These are phyloP conservation scores for Incurvaria masculella DNA, from an alignment of 2,888 invertebrate species.

Conservation along the genomic window DNA sequence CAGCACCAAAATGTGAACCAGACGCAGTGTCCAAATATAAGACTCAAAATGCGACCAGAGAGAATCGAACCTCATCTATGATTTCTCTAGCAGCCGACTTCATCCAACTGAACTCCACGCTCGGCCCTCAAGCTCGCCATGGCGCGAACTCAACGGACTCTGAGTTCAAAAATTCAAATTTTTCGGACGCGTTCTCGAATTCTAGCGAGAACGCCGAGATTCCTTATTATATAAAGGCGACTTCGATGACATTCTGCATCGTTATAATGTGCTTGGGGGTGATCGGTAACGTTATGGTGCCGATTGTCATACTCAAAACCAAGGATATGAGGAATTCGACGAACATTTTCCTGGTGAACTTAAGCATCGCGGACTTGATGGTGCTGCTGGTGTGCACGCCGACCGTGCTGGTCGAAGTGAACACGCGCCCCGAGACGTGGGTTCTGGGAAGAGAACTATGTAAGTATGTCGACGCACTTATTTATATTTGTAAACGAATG, in stretches of 20 bases:
- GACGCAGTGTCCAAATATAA: too few relatives aligned
- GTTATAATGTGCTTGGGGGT: constrained; percentile 87
- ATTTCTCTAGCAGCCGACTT: neutral
- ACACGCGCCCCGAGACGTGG: constrained; percentile 90
- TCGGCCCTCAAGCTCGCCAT: neutral
- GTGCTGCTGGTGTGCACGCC: constrained; percentile 91
- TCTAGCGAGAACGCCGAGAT: constrained; percentile 57
- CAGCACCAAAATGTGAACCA: neutral
- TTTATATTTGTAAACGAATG: too few relatives aligned
- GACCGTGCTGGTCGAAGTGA: constrained; percentile 90
- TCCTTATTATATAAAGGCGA: constrained; percentile 82
- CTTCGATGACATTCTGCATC: constrained; percentile 85
- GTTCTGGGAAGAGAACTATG: constrained; percentile 89
- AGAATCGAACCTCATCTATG: neutral
- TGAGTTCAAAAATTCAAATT: neutral
- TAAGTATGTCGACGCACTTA: constrained; percentile 58
- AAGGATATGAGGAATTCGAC: constrained; percentile 95
- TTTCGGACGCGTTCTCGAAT: neutral
- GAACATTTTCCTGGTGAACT: constrained; percentile 90
- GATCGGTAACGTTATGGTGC: constrained; percentile 91
- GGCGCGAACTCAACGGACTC: too few relatives aligned
- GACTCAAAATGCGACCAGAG: neutral
- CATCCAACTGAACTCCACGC: neutral
- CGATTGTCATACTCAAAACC: constrained; percentile 86
- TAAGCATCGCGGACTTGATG: constrained; percentile 90